Conservation (phyloP, 2,888 invertebrate species). For the Seladonia tumulorum region DNA sequence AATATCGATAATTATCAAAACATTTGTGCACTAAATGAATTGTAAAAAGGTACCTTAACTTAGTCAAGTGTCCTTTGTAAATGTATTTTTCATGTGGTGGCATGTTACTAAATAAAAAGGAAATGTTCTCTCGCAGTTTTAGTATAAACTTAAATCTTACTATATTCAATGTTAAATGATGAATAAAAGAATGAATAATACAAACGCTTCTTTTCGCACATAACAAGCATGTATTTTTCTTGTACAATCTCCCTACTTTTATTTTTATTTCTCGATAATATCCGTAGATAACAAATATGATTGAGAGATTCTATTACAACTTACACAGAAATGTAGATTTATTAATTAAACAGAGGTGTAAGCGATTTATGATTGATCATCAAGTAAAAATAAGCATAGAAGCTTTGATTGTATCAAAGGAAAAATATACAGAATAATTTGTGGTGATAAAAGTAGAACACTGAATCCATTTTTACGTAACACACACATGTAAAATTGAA, state of each 20-base stretch:
- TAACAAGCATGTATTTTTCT: constrained; percentile 60
- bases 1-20: constrained; percentile 11
- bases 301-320: constrained; percentile 45
- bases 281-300: constrained; percentile 49
- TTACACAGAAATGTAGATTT: constrained; percentile 33
- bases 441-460: constrained; percentile 8
- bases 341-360: constrained; percentile 38
- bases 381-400: constrained; percentile 18
- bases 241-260: constrained; percentile 52
- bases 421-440: constrained; percentile 13
- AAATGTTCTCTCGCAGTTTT: constrained; percentile 12
- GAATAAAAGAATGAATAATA: constrained; percentile 46
- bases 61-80: constrained; percentile 24
- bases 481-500: background rate
- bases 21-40: constrained; percentile 22
- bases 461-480: constrained; percentile 3
- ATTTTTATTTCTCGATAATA: constrained; percentile 44
- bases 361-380: constrained; percentile 18
- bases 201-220: constrained; percentile 34
- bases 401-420: constrained; percentile 9
- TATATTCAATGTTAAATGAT: constrained; percentile 29
- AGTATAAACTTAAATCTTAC: constrained; percentile 31
- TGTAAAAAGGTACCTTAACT: constrained; percentile 23
- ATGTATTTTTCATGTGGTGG: constrained; percentile 20
- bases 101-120: constrained; percentile 33